phyloP scores from a whole-genome alignment of 2,113 vertebrate genomes.

The Thinocorus orbignyianus region DNA sequence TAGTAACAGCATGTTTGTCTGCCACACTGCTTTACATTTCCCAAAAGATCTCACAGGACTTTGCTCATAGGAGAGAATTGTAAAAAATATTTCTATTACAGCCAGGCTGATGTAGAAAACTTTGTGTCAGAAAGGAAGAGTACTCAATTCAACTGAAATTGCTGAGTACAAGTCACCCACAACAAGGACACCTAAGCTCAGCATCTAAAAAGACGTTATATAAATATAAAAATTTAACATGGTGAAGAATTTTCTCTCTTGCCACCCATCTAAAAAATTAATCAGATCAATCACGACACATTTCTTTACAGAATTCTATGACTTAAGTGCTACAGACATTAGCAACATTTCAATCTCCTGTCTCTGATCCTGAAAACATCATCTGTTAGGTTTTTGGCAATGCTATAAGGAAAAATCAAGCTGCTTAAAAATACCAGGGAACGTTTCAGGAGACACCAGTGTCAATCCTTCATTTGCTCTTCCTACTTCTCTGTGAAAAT shows the following conservation, averaged over 20 bases:
- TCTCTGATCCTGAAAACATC: slow-evolving; percentile 60
- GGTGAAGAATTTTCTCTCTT: not conserved
- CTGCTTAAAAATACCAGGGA: slow-evolving; percentile 1
- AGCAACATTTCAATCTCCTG: slow-evolving; percentile 57
- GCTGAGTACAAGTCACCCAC: not conserved
- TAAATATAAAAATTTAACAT: slow-evolving; percentile 2
- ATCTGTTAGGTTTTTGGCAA: slow-evolving; percentile 45
- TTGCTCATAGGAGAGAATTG: not conserved
- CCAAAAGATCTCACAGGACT: not conserved
- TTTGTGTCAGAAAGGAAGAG: not conserved
- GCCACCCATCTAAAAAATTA: slow-evolving; percentile 50
- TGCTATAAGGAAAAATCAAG: not conserved
- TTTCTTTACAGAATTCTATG: slow-evolving; percentile 60
- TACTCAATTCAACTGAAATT: not conserved
- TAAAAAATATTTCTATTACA: not conserved
- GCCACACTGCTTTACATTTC: not conserved
- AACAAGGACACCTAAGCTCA: not conserved
- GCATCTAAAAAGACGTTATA: not conserved
- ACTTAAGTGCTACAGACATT: slow-evolving; percentile 60
- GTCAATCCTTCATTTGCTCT: slow-evolving; percentile 33
- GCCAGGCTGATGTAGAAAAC: not conserved
- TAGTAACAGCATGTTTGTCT: not conserved
- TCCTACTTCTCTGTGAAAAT: slow-evolving; percentile 26
- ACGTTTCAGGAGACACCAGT: slow-evolving; percentile 36
- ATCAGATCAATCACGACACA: slow-evolving; percentile 42